Evolutionary conservation across 2,888 invertebrate species (phyloP).

Genomic region (Tinea pellionella): DNA sequence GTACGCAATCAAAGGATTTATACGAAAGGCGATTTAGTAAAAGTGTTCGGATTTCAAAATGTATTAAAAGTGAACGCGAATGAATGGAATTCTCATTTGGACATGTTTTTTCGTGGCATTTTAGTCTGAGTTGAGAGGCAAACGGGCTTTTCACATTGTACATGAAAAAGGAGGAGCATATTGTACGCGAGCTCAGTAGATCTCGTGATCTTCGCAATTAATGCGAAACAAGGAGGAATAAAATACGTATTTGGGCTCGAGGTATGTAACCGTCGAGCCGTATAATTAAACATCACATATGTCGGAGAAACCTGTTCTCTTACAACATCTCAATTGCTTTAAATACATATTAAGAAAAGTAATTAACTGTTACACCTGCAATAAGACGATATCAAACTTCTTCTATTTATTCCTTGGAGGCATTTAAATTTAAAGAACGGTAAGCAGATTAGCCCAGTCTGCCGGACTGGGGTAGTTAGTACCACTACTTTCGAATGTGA

Average conservation of each 20-base stretch:
- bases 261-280: slow-evolving; percentile 35
- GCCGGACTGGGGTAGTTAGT: too few species aligned
- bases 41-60: slow-evolving; percentile 12
- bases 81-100: slow-evolving; percentile 5
- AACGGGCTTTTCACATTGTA: slow-evolving; percentile 21
- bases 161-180: slow-evolving; percentile 34
- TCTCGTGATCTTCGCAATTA: slow-evolving; percentile 39
- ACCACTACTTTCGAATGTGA: too few species aligned
- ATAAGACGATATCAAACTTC: not conserved
- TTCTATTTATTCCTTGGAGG: not conserved
- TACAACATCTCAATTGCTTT: not conserved
- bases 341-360: slow-evolving; percentile 7
- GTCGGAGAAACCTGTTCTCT: not conserved
- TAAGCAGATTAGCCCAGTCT: too few species aligned
- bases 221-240: slow-evolving; percentile 50
- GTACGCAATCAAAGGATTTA: slow-evolving; percentile 11
- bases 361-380: not conserved
- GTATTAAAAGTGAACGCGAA: not conserved
- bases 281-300: slow-evolving; percentile 45
- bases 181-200: slow-evolving; percentile 18
- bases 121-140: slow-evolving; percentile 16
- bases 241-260: slow-evolving; percentile 22
- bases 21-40: slow-evolving; percentile 11
- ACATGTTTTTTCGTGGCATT: slow-evolving; percentile 1
- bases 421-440: too few species aligned